Conservation (phyloP, 2,888 invertebrate genomes). For the Pocota personata region DNA sequence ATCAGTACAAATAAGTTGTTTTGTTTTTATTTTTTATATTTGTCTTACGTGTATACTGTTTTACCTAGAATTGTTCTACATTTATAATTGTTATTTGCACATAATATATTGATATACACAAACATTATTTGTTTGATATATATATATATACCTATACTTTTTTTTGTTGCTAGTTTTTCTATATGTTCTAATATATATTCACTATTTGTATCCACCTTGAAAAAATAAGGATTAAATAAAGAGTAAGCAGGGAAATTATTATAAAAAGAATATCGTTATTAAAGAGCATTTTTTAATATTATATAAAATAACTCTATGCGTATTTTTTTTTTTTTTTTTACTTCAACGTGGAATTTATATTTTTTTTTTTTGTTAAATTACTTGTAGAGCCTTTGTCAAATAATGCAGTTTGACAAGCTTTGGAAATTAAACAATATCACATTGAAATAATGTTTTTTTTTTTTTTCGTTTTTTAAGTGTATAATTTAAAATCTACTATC, state of each 20-base stretch:
- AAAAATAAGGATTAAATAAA: not conserved
- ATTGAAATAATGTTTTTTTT: conserved; percentile 43
- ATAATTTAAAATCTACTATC: conserved; percentile 47
- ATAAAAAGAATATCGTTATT: not conserved
- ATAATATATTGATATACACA: conserved; percentile 46
- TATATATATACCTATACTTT: not conserved
- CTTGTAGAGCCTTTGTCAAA: conserved; percentile 10
- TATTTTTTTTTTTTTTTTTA: conserved; percentile 34
- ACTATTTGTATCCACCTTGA: conserved; percentile 37
- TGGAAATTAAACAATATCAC: conserved; percentile 56
- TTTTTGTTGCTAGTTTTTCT: conserved; percentile 2
- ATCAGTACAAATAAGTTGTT: conserved; percentile 65
- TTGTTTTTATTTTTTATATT: conserved; percentile 10
- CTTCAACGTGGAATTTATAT: conserved; percentile 50
- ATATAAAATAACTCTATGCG: not conserved
- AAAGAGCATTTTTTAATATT: not conserved
- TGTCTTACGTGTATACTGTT: conserved; percentile 33
- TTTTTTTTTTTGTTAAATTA: no score
- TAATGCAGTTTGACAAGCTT: conserved; percentile 7
- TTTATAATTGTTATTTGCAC: conserved; percentile 57
- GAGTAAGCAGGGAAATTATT: conserved; percentile 1
- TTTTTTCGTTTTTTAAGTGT: conserved; percentile 22
- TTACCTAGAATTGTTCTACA: conserved; percentile 55
- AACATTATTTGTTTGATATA: conserved; percentile 24
- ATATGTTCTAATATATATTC: conserved; percentile 7